Percentiles rank a stretch among this genome's conserved stretches.
phyloP scores from a whole-genome alignment of 2,797 vertebrate species.

The Darevskia nairensis region DNA sequence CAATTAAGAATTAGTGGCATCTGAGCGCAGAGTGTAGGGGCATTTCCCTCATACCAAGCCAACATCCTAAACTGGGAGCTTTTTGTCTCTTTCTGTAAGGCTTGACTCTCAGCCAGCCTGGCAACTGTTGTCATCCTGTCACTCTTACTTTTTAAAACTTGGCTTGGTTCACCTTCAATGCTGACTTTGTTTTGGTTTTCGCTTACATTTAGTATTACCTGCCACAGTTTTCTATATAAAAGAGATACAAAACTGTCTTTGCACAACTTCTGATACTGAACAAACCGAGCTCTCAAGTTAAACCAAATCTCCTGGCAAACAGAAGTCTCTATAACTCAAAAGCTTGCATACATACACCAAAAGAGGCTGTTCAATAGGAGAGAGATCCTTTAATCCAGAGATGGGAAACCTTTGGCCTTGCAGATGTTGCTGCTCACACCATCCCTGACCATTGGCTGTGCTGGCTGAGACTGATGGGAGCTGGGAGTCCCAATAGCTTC shows the following conservation, averaged over 20 bases:
- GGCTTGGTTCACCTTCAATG: not conserved
- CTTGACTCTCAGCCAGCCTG: not conserved
- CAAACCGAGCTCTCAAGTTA: not conserved
- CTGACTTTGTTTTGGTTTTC: slow-evolving; percentile 53
- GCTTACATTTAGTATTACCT: slow-evolving; percentile 39
- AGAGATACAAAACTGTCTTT: not conserved
- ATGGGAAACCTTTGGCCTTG: too few relatives aligned
- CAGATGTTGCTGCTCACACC: too few relatives aligned
- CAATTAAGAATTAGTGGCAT: not conserved
- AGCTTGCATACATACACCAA: not conserved
- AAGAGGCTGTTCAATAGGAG: not conserved
- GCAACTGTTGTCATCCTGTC: slow-evolving; percentile 38
- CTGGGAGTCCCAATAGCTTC: too few relatives aligned
- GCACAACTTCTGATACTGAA: slow-evolving; percentile 1
- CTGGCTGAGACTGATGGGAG: too few relatives aligned
- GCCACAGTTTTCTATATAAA: slow-evolving; percentile 32
- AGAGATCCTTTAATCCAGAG: not conserved
- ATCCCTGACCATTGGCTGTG: too few relatives aligned
- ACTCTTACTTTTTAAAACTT: not conserved
- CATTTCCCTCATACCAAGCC: not conserved
- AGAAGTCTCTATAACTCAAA: not conserved
- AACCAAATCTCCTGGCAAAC: not conserved
- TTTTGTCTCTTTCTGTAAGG: slow-evolving; percentile 33
- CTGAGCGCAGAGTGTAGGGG: slow-evolving; percentile 4
- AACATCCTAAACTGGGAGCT: slow-evolving; percentile 9